Conservation (phyloP, 1,140 invertebrate species). For the Branchinecta lindahli region DNA sequence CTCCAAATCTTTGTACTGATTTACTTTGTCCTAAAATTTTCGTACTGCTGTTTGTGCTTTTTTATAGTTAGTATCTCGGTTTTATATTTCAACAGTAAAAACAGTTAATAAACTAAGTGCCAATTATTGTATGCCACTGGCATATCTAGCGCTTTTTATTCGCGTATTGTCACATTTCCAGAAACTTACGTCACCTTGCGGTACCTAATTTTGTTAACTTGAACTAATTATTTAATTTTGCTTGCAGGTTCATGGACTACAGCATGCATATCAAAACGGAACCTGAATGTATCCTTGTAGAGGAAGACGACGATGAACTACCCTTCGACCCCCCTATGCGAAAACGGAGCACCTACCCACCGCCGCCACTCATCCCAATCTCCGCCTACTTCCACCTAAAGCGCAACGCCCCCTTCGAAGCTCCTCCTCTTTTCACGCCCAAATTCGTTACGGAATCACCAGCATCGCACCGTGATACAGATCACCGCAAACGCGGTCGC, state of each 20-base stretch:
- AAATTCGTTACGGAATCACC: background rate
- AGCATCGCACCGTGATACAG: background rate
- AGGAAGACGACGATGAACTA: background rate
- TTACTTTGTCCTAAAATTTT: too few relatives aligned
- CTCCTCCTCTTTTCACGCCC: background rate
- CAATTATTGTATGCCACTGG: too few relatives aligned
- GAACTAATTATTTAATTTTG: too few relatives aligned
- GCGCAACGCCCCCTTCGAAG: background rate
- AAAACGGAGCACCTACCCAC: background rate
- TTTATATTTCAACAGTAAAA: too few relatives aligned
- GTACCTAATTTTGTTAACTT: too few relatives aligned
- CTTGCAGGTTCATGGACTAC: background rate
- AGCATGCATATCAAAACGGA: background rate
- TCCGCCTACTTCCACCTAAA: background rate
- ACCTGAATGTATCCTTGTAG: slow-evolving; percentile 1
- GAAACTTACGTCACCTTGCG: too few relatives aligned
- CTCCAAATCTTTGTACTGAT: too few relatives aligned
- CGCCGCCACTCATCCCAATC: background rate
- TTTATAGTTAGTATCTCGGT: too few relatives aligned
- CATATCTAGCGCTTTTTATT: too few relatives aligned
- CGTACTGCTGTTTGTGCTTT: too few relatives aligned
- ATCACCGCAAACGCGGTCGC: background rate
- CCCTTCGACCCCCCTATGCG: background rate
- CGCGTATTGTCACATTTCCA: too few relatives aligned
- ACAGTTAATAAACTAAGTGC: too few relatives aligned